Conservation (phyloP, 2,797 vertebrate species). For the Fringilla coelebs region DNA sequence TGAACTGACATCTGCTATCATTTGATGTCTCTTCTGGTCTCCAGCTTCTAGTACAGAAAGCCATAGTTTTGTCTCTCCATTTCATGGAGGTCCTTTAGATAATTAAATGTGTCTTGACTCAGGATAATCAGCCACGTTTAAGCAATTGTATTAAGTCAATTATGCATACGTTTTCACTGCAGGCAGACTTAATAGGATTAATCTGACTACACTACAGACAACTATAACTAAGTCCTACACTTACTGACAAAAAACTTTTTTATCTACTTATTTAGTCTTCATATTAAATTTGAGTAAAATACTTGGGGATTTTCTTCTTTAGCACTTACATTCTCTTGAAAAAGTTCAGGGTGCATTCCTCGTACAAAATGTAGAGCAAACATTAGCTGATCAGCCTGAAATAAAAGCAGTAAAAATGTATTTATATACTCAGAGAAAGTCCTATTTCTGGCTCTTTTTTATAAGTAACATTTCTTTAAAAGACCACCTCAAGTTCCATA, state of each 20-base stretch:
- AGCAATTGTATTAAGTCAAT: background rate
- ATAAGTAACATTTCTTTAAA: background rate
- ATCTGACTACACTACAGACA: background rate
- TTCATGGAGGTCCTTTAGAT: background rate
- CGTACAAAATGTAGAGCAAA: conserved; percentile 95
- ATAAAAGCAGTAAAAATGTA: conserved; percentile 12
- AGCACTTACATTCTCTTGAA: conserved; percentile 90
- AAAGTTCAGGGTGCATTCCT: conserved; percentile 90
- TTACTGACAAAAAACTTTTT: background rate
- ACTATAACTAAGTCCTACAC: background rate
- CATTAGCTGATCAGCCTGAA: conserved; percentile 93
- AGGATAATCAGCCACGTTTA: rapidly evolving
- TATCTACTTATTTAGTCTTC: background rate
- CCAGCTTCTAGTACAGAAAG: background rate
- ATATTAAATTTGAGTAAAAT: background rate
- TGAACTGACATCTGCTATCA: background rate
- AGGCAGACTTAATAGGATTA: background rate
- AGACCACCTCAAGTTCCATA: background rate
- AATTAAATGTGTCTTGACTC: background rate
- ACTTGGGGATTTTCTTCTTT: background rate
- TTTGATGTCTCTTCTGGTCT: background rate
- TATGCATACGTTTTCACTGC: background rate
- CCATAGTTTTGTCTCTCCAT: background rate
- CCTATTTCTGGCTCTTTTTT: background rate
- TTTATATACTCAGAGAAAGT: background rate